phyloP scores from a whole-genome alignment of 2,888 invertebrate genomes.

The Harpagoxenus sublaevis region DNA sequence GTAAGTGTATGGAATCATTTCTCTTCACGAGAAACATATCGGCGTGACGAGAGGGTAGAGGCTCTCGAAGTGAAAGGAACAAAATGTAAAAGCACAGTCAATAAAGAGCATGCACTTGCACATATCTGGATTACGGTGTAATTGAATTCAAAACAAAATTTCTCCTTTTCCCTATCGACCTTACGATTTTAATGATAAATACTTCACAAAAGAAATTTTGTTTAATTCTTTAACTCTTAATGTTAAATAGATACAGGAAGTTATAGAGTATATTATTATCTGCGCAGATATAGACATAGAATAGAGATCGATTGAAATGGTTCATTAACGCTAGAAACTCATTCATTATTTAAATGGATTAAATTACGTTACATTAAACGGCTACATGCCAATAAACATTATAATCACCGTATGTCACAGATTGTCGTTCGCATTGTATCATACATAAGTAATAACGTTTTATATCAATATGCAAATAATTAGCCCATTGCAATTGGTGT shows the following conservation, averaged over 20 bases:
- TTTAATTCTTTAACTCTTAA: background rate
- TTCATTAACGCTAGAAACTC: slow-evolving; percentile 3
- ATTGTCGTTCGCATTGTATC: background rate
- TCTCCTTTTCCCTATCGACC: background rate
- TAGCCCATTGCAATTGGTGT: slow-evolving; percentile 7
- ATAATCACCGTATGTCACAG: background rate
- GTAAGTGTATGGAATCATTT: slow-evolving; percentile 32
- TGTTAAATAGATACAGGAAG: background rate
- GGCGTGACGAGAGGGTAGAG: slow-evolving; percentile 31
- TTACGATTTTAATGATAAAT: background rate
- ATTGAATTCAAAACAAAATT: background rate
- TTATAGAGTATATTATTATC: background rate
- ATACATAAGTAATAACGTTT: slow-evolving; percentile 25
- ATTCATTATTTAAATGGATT: slow-evolving; percentile 6
- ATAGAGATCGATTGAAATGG: background rate
- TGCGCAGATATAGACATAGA: background rate
- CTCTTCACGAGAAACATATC: slow-evolving; percentile 54
- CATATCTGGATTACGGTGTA: slow-evolving; percentile 34
- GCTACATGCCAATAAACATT: background rate
- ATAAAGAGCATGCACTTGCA: slow-evolving; percentile 66
- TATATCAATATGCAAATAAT: slow-evolving; percentile 15
- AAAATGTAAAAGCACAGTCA: slow-evolving; percentile 67
- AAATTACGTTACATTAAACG: slow-evolving; percentile 24
- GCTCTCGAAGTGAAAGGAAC: slow-evolving; percentile 42
- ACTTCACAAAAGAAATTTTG: background rate